phyloP scores from a whole-genome alignment of 2,797 vertebrate species.

The Anguilla obscura region DNA sequence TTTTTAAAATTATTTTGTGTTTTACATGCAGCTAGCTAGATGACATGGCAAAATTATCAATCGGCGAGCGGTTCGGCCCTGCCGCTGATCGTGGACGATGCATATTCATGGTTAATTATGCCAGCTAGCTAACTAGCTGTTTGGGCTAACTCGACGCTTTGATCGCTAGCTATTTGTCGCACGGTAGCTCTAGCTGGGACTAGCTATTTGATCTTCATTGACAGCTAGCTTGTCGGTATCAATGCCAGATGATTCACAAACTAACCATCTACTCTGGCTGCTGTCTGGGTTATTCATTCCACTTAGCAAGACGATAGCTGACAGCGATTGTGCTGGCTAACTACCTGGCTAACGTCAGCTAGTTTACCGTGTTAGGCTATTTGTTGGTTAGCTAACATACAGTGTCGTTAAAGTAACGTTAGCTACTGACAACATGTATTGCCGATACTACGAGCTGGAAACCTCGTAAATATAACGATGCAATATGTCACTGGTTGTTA shows the following conservation, averaged over 20 bases:
- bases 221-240: background rate
- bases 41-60: background rate
- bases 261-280: background rate
- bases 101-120: background rate
- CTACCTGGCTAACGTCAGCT: background rate
- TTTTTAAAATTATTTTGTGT: conserved; percentile 34
- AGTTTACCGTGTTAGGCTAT: background rate
- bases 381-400: too few relatives aligned
- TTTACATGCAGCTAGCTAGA: background rate
- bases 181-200: background rate
- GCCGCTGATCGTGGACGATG: background rate
- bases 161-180: background rate
- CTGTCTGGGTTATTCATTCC: background rate
- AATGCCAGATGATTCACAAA: background rate
- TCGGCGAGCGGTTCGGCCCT: background rate
- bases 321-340: too few relatives aligned
- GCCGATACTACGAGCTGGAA: too few relatives aligned
- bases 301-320: too few relatives aligned
- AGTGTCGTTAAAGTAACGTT: too few relatives aligned
- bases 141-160: background rate
- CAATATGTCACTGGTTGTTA: background rate
- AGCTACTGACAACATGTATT: too few relatives aligned
- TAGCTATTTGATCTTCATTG: background rate
- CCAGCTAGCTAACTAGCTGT: background rate
- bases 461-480: too few relatives aligned